Evolutionary conservation across 2,888 invertebrate genomes (phyloP).

Genomic region (Acronicta psi): DNA sequence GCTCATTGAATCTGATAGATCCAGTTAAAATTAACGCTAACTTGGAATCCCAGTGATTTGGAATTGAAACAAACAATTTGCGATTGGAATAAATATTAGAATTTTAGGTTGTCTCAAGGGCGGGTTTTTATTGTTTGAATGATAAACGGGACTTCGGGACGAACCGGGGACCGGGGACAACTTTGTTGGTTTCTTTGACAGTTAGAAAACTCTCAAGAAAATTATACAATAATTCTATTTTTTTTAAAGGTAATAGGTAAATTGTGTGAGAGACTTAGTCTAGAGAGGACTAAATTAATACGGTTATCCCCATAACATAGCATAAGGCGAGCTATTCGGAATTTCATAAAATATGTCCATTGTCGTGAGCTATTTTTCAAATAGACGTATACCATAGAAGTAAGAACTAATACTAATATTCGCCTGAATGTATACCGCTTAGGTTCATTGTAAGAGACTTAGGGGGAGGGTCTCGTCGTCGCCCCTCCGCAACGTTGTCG

Average conservation of each 20-base stretch:
- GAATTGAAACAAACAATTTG: constrained; percentile 20
- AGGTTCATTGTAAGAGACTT: background rate
- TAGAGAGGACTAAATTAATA: no score
- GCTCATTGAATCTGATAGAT: constrained; percentile 7
- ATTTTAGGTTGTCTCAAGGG: constrained; percentile 31
- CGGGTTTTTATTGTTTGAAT: constrained; percentile 7
- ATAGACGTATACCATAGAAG: no score
- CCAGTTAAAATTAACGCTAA: constrained; percentile 17
- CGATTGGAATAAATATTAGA: constrained; percentile 27
- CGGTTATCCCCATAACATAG: no score
- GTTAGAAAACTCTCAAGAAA: background rate
- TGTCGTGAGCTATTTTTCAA: no score
- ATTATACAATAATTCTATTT: background rate
- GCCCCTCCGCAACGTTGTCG: constrained; percentile 5
- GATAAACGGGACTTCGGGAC: constrained; percentile 4
- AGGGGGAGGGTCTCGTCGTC: background rate
- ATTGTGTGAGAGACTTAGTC: no score
- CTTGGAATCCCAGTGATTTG: constrained; percentile 18
- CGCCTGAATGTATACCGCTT: background rate
- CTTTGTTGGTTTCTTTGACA: background rate
- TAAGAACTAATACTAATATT: background rate
- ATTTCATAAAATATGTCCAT: no score
- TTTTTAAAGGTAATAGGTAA: no score
- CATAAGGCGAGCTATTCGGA: no score
- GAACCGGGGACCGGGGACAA: background rate